Evolutionary conservation across 1,140 invertebrate genomes (phyloP).

Genomic region (Sipha flava): DNA sequence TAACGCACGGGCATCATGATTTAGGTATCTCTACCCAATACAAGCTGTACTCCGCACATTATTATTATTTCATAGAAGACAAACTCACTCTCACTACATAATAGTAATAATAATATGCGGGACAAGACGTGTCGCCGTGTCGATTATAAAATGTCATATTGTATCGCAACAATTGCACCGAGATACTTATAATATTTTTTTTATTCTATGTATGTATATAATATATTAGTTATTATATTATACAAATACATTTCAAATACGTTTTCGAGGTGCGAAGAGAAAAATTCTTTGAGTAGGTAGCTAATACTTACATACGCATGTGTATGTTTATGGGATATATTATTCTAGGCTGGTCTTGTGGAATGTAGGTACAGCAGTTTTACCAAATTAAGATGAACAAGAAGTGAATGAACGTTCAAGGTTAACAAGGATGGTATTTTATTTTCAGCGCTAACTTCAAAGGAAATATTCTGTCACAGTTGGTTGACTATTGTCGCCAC

Average conservation of each 20-base stretch:
- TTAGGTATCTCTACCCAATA: too few species aligned
- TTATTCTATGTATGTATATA: too few species aligned
- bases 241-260: too few species aligned
- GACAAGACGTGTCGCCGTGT: too few species aligned
- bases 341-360: neutral
- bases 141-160: neutral
- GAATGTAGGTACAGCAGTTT: conserved; percentile 15
- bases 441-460: neutral
- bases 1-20: neutral
- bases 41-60: too few species aligned
- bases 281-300: neutral
- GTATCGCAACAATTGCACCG: neutral
- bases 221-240: too few species aligned
- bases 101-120: neutral
- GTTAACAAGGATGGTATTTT: neutral
- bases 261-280: neutral
- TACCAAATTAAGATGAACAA: conserved; percentile 25
- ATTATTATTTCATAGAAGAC: neutral
- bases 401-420: conserved; percentile 32
- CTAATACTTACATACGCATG: too few species aligned
- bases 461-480: conserved; percentile 25
- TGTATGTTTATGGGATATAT: too few species aligned
- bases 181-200: neutral
- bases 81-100: conserved; percentile 2
- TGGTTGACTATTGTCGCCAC: conserved; percentile 3